phyloP scores from a whole-genome alignment of 2,797 vertebrate genomes.

The Fratercula arctica region DNA sequence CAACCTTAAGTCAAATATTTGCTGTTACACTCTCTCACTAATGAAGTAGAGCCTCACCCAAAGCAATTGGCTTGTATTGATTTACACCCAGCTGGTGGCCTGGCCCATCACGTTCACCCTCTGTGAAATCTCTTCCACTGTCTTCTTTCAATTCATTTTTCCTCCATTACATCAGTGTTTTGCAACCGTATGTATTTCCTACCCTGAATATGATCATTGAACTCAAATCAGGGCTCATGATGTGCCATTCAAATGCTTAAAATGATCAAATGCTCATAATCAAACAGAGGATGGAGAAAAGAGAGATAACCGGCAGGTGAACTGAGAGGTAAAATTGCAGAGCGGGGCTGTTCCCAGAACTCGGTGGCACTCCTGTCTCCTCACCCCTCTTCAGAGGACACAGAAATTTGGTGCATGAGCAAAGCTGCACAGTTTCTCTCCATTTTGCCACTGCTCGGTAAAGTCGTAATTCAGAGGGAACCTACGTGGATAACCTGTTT shows the following conservation, averaged over 20 bases:
- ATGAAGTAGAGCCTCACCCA: background rate
- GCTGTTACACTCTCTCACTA: background rate
- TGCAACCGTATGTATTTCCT: background rate
- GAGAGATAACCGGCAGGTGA: background rate
- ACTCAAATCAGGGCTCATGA: background rate
- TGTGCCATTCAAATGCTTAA: background rate
- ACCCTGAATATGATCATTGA: background rate
- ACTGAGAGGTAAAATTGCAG: background rate
- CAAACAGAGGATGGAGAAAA: background rate
- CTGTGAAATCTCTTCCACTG: background rate
- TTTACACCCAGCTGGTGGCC: background rate
- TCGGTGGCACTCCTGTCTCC: rapidly evolving
- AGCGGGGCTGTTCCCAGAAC: background rate
- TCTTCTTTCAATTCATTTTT: background rate
- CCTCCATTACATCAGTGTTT: background rate
- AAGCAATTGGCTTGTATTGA: background rate
- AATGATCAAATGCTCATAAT: background rate
- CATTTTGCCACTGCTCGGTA: background rate
- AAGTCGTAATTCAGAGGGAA: background rate
- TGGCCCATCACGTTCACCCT: background rate
- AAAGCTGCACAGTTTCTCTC: background rate
- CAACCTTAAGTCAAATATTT: background rate
- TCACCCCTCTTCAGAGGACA: background rate
- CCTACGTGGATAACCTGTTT: rapidly evolving
- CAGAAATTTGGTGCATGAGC: rapidly evolving